A percentile compares a stretch with the other conserved stretches of the same genome.
Conservation (phyloP, 1,140 invertebrate genomes). For the Lucilia sericata region DNA sequence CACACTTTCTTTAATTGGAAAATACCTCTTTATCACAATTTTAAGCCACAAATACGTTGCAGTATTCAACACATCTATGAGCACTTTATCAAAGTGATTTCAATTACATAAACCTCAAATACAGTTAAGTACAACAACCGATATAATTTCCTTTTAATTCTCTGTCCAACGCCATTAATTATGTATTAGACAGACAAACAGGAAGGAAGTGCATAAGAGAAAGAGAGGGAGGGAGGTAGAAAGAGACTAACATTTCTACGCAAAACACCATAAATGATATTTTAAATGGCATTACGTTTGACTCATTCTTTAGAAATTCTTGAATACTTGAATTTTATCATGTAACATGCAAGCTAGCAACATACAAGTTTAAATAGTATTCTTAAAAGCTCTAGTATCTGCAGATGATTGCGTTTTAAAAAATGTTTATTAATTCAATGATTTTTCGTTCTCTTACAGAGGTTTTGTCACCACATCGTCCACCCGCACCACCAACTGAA, state of each 20-base stretch:
- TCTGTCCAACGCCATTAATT: background rate
- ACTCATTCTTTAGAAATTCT: too few species aligned
- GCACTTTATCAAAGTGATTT: conserved; percentile 5
- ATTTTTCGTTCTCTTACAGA: conserved; percentile 70
- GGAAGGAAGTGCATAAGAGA: background rate
- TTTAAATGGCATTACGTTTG: too few species aligned
- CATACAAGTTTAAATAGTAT: too few species aligned
- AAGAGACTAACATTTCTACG: background rate
- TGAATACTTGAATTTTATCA: too few species aligned
- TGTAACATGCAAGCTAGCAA: too few species aligned
- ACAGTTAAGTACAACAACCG: conserved; percentile 1
- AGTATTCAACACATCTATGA: background rate
- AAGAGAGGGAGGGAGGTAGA: background rate
- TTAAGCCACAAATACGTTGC: background rate
- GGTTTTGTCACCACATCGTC: conserved; percentile 85
- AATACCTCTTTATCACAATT: too few species aligned
- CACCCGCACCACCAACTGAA: conserved; percentile 83
- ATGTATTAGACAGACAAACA: background rate
- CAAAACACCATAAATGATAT: background rate
- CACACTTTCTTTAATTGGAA: too few species aligned
- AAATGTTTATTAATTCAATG: too few species aligned
- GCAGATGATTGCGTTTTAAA: too few species aligned
- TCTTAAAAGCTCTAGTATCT: too few species aligned
- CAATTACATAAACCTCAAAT: conserved; percentile 12
- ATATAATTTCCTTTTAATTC: conserved; percentile 7